Conservation (phyloP, 1,140 invertebrate species). For the Brachionus rotundiformis region DNA sequence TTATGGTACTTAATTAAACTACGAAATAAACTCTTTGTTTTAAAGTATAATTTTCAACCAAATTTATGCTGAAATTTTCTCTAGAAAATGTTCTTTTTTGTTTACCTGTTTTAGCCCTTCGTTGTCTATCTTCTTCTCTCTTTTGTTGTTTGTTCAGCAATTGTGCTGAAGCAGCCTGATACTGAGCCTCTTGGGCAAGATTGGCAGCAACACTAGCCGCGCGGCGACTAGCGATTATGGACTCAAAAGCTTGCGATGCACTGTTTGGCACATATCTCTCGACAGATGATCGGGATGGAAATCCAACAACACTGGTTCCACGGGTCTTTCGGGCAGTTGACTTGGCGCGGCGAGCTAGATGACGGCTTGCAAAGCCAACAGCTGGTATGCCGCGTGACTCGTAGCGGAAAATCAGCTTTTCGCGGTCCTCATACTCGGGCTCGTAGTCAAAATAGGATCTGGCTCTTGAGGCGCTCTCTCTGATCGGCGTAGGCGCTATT, state of each 20-base stretch:
- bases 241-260: constrained; percentile 43
- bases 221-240: neutral
- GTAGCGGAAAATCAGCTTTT: constrained; percentile 32
- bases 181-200: constrained; percentile 32
- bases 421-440: constrained; percentile 41
- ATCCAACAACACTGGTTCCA: constrained; percentile 43
- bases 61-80: neutral
- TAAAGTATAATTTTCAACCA: no score
- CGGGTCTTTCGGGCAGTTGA: constrained; percentile 33
- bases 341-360: constrained; percentile 49
- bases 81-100: neutral
- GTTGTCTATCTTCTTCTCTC: constrained; percentile 43
- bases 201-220: constrained; percentile 51
- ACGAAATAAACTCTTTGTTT: neutral
- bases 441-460: constrained; percentile 35
- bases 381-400: constrained; percentile 14
- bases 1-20: neutral
- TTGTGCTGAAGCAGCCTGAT: neutral
- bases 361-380: constrained; percentile 36
- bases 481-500: neutral
- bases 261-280: constrained; percentile 50
- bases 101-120: constrained; percentile 49
- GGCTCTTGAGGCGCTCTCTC: neutral
- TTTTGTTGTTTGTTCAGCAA: constrained; percentile 20
- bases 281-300: constrained; percentile 16